phyloP scores from a whole-genome alignment of 1,140 invertebrate genomes.

The Apis florea region DNA sequence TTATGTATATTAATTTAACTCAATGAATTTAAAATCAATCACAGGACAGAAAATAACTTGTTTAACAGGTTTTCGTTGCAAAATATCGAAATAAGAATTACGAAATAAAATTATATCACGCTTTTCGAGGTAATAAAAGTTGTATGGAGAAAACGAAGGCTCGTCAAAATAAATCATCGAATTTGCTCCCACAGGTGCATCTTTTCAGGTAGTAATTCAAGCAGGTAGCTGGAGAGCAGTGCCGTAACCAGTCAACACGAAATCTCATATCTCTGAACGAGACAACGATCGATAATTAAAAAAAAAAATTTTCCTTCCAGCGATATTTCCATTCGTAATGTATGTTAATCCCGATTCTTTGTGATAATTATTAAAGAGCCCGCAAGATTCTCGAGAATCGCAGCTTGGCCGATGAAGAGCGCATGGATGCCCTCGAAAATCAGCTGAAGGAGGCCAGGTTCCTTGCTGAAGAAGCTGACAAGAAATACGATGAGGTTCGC shows the following conservation, averaged over 20 bases:
- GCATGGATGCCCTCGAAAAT: conserved; percentile 99
- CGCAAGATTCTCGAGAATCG: conserved; percentile 99
- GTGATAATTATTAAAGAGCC: conserved; percentile 85
- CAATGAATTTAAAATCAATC: too few species aligned
- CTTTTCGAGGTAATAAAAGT: too few species aligned
- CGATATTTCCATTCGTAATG: background rate
- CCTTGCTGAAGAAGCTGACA: conserved; percentile 99
- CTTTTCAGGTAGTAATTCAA: conserved; percentile 41
- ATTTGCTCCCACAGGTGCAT: background rate
- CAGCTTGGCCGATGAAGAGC: conserved; percentile 99
- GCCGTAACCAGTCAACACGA: conserved; percentile 5
- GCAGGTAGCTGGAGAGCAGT: conserved; percentile 49
- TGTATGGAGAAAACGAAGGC: background rate
- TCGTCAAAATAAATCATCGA: background rate
- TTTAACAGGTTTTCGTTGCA: too few species aligned
- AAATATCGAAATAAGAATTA: too few species aligned
- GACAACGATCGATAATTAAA: conserved; percentile 20
- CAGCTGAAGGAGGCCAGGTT: conserved; percentile 99
- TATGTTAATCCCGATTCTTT: conserved; percentile 46
- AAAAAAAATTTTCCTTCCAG: background rate
- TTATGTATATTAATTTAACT: too few species aligned
- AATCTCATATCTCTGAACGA: background rate
- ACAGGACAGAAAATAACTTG: too few species aligned
- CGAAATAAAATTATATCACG: background rate
- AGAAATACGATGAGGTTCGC: conserved; percentile 99